Evolutionary conservation across 2,888 invertebrate genomes (phyloP), one percentile per base, ranked within the genome.

Genomic region (Psylliodes chrysocephalus): DNA sequence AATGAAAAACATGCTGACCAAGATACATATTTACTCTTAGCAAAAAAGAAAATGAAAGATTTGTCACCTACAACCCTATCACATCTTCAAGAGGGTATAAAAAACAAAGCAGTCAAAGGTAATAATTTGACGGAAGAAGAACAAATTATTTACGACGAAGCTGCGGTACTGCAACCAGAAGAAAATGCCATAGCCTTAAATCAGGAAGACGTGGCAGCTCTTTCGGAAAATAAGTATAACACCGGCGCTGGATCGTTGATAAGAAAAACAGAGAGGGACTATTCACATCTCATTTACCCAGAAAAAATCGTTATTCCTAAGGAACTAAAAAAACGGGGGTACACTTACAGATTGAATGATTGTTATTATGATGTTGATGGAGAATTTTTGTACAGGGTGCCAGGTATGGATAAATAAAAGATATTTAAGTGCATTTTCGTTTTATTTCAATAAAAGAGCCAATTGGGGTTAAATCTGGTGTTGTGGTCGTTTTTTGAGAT

Each of bases 341-440:
- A 86, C 42, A 89, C 89, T 6, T 94, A 92, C 76, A 90, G 89
- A 82, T 84, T 93, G 0, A 87, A 90, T 68, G 92, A 94, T 81
- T 90, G 91, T 73, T 94, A 89, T 79, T 94, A 94, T 81, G 91
- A 93, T 77, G 86, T 89, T 78, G 90, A 93, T 84, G 94, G 94
- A 0, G 85, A 84, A 78, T 92, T 94, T 83, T 84, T 94, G 60
- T 94, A 93, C 78, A 85, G 92, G 75, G 90, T 93, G 46, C 88
- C 92, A 68, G 91, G 91, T 64, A 87, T 91, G 87, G 69, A 52
- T 77, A 76, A 77, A 59, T 54, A 59, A n/a, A 54, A 67, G 56
- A 8, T 40, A 51, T 38, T 46, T 42, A 8, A 35, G 2, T 15
- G 8, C 10, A 14, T 38, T 2, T 38, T 38, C 14, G 4, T 8